Conservation (phyloP, 2,888 invertebrate genomes). For the Cotesia congregata region DNA sequence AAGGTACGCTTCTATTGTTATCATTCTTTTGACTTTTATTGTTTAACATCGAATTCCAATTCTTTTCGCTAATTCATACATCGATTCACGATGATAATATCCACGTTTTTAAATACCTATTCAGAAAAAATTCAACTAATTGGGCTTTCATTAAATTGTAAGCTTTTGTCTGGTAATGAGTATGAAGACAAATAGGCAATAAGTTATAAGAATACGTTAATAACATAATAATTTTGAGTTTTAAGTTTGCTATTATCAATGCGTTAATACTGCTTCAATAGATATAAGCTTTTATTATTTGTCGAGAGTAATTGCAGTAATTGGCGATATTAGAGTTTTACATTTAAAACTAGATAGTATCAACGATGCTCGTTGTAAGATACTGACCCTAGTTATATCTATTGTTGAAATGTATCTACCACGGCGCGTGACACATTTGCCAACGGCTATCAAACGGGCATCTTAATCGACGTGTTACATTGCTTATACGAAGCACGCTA, state of each 20-base stretch:
- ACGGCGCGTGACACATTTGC: neutral
- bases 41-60: constrained; percentile 31
- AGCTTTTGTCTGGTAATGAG: no score
- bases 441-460: neutral
- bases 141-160: neutral
- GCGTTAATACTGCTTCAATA: no score
- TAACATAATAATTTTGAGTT: no score
- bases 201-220: no score
- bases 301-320: no score
- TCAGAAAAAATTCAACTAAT: neutral
- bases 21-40: constrained; percentile 42
- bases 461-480: constrained; percentile 1
- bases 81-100: neutral
- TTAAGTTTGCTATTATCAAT: no score
- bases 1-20: constrained; percentile 60
- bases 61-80: constrained; percentile 2
- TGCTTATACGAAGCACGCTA: neutral
- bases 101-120: neutral
- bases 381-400: neutral
- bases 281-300: no score
- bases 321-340: neutral
- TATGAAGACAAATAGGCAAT: no score
- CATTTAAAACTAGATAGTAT: neutral
- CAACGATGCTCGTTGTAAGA: neutral
- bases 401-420: neutral